Base-by-base conservation (phyloP, 2,888 invertebrate species). In the Amorpha juglandis region DNA sequence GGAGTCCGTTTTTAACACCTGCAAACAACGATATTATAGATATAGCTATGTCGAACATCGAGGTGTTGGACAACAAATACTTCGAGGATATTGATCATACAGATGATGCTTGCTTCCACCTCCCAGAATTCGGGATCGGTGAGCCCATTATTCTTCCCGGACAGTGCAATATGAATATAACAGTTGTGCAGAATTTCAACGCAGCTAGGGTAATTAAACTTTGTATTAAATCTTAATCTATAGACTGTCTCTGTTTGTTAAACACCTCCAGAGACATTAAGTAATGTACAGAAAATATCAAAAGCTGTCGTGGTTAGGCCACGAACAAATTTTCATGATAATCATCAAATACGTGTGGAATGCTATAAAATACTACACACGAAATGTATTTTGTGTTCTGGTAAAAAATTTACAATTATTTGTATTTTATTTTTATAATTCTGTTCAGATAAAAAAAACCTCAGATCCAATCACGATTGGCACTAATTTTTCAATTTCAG, bases 91-190 rank as follows among this genome's bases (percentile, higher is more conserved):
- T 85, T 0, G 69, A 79, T 50, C 88, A 87, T 1, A 75, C 79
- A 0, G 82, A 84, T 21, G 74, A 73, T 0, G 81, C 76, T 0
- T 91, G 90, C 69, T 90, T 91, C 79, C 87, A 84, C 68, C 79
- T 80, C 42, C 90, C 91, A 0, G 78, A 72, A 0, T 68, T 83
- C 1, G 74, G 67, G 12, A 74, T 74, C 12, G 75, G 64, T 6
- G 75, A 76, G 0, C 77, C 87, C 0, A 82, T 86, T 0, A 66
- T 79, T 21, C 87, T 89, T 69, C 81, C 81, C 19, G 90, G 89
- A 14, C 84, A 82, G 42, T 90, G 86, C 68, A 84, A 90, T 53
- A 45, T 69, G 2, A 85, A 79, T 62, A 85, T 91, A n/a, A 63
- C 74, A 8, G 87, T 82, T 11, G 71, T 89, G 0, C 74, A 71